A percentile compares a stretch with the other conserved stretches of the same genome.
Conservation (phyloP, 2,888 invertebrate genomes). For the Macrostomum cliftonense region DNA sequence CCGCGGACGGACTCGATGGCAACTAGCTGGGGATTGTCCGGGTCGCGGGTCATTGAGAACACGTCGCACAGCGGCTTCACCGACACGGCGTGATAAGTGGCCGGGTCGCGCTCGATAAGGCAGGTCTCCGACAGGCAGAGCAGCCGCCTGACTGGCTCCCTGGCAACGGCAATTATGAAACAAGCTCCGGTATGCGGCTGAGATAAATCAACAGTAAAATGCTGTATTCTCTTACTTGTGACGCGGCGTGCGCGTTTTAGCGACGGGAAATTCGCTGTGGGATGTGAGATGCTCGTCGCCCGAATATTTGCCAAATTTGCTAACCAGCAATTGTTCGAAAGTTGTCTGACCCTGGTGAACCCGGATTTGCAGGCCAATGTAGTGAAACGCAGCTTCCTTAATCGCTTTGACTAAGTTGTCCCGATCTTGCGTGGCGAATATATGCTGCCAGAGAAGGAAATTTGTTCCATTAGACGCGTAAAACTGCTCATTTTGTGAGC, state of each 20-base stretch:
- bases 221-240: background rate
- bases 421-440: conserved; percentile 66
- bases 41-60: conserved; percentile 11
- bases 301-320: background rate
- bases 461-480: too few species aligned
- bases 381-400: conserved; percentile 58
- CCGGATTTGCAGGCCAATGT: conserved; percentile 63
- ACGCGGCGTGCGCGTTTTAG: background rate
- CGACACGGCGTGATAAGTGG: conserved; percentile 80
- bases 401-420: conserved; percentile 71
- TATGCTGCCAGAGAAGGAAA: conserved; percentile 50
- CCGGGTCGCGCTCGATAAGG: conserved; percentile 82
- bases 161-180: conserved; percentile 12
- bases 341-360: conserved; percentile 62
- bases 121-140: conserved; percentile 86
- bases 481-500: too few species aligned
- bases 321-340: conserved; percentile 58
- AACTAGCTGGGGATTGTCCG: conserved; percentile 3
- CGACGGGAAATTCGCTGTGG: background rate
- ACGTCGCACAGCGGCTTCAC: conserved; percentile 45
- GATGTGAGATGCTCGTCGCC: conserved; percentile 9
- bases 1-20: background rate
- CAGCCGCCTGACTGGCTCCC: conserved; percentile 55
- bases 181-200: too few species aligned
- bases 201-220: too few species aligned